Evolutionary conservation across 2,888 invertebrate genomes (phyloP), one percentile per base, ranked within the genome.

Genomic region (Lasioglossum oenotherae): DNA sequence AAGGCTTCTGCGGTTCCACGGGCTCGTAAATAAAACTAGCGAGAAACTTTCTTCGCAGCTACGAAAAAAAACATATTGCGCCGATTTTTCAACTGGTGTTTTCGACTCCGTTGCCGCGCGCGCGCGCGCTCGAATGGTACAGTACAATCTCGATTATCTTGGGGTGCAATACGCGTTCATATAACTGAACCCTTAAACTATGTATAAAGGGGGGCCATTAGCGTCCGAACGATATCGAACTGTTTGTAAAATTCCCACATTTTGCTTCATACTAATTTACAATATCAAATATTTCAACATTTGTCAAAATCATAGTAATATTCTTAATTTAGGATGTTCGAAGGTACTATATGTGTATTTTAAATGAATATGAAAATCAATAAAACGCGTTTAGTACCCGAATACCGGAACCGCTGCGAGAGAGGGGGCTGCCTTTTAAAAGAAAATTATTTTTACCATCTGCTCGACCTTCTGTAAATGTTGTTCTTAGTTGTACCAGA

Each of bases 381-480:
- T 57, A 57, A 57, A 16, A 64, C 16, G 31, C 31, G 31, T 64
- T 64, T 57, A 57, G n/a, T 4, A 64, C 6, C 14, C 8, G 16
- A 67, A 35, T 53, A 53, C n/a, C n/a, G 19, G 16, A 67, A 8
- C 6, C 16, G 16, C 10, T n/a, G 10, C 10, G n/a, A 38, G 69
- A 38, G 10, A 38, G 38, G 14, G 35, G 71, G 1, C 71, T 41
- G 4, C 4, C 41, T 71, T 41, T 41, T 71, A 71, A 38, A 71
- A 69, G 67, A 69, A 81, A 78, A 87, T 84, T 83, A 87, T 87
- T 87, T 84, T 87, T 83, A 87, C 80, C 87, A 77, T 78, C 77
- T 73, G 79, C 44, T 49, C 31, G n/a, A 23, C 6, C 75, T 53
- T 84, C 64, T 23, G 46, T 72, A 53, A 78, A 81, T 87, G 84